Conservation (phyloP, 2,888 invertebrate genomes). For the Heliconius sara region DNA sequence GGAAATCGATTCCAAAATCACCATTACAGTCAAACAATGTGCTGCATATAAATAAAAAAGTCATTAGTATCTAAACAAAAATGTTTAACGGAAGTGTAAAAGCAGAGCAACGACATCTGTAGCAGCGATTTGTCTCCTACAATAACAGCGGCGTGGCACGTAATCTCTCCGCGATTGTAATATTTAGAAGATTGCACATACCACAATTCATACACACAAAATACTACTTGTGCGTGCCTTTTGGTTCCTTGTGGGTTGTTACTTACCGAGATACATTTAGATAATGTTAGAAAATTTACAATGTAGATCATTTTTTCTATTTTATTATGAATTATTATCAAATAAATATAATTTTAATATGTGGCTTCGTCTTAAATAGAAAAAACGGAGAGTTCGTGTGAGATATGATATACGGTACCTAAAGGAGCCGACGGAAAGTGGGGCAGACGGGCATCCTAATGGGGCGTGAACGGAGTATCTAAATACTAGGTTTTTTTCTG, state of each 20-base stretch:
- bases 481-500: no score
- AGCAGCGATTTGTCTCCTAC: slow-evolving; percentile 52
- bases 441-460: no score
- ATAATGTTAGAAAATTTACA: neutral
- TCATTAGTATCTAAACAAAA: neutral
- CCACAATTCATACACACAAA: neutral
- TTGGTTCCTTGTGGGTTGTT: neutral
- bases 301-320: no score
- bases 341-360: no score
- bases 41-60: neutral
- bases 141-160: slow-evolving; percentile 44
- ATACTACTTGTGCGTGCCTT: neutral
- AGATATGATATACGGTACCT: no score
- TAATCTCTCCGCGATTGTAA: slow-evolving; percentile 30
- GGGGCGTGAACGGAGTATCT: no score
- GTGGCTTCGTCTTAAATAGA: no score
- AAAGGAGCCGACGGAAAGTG: no score
- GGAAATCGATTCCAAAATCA: neutral
- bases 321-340: no score
- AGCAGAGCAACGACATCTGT: slow-evolving; percentile 48
- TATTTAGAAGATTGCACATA: slow-evolving; percentile 5
- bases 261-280: neutral
- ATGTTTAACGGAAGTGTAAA: slow-evolving; percentile 39
- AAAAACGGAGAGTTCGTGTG: no score
- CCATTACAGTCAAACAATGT: no score